phyloP scores from a whole-genome alignment of 2,797 vertebrate species.

The Phataginus tricuspis region DNA sequence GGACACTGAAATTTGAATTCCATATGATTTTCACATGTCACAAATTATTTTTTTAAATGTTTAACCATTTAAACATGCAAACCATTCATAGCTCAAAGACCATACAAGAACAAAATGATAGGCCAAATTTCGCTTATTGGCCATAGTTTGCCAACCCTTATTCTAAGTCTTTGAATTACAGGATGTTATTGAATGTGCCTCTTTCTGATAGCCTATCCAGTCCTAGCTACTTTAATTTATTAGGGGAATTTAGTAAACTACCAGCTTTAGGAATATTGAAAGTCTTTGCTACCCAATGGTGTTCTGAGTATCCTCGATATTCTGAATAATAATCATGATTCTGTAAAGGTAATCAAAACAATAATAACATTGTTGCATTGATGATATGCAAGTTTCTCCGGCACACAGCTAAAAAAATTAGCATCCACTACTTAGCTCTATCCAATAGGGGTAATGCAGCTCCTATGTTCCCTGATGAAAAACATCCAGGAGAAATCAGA shows the following conservation, averaged over 20 bases:
- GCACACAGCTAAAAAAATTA: not conserved
- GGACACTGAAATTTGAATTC: slow-evolving; percentile 12
- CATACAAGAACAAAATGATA: not conserved
- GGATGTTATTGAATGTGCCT: not conserved
- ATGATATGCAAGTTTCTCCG: not conserved
- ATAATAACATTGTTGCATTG: not conserved
- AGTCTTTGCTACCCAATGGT: not conserved
- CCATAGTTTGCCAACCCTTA: not conserved
- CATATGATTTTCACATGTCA: not conserved
- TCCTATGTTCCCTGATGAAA: not conserved
- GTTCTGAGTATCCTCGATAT: not conserved
- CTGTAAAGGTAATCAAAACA: not conserved
- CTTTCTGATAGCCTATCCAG: not conserved
- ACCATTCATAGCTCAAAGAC: not conserved
- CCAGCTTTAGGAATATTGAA: not conserved
- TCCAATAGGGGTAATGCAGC: not conserved
- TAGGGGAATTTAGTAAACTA: not conserved
- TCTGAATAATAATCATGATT: not conserved
- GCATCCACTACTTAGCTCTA: not conserved
- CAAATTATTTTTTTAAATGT: not conserved
- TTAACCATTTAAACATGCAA: not conserved
- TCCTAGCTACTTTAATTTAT: not conserved
- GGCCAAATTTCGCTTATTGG: not conserved
- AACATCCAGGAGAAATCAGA: not conserved
- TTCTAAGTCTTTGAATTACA: not conserved